Conservation (phyloP, 2,888 invertebrate species). For the Amitus sp. region DNA sequence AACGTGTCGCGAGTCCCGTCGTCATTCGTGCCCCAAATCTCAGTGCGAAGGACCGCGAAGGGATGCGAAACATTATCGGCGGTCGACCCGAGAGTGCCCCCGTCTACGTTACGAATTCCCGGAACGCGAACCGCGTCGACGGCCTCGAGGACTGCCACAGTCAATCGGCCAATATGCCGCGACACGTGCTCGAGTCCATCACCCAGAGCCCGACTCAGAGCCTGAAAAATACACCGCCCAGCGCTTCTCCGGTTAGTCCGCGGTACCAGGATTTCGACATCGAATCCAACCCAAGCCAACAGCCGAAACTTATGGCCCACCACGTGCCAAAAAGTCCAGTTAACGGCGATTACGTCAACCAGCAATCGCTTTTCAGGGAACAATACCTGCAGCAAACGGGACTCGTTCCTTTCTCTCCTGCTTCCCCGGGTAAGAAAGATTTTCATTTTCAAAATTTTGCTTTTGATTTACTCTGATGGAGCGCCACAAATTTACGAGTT, state of each 20-base stretch:
- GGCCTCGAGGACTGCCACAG: slow-evolving; percentile 54
- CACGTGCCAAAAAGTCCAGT: slow-evolving; percentile 42
- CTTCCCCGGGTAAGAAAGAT: slow-evolving; percentile 46
- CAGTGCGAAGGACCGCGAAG: slow-evolving; percentile 57
- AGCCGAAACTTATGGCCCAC: slow-evolving; percentile 32
- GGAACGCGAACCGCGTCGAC: slow-evolving; percentile 58
- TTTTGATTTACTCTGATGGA: no score
- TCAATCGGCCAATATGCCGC: slow-evolving; percentile 58
- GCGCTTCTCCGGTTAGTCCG: no score
- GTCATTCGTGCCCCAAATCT: slow-evolving; percentile 32
- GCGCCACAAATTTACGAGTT: no score
- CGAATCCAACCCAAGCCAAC: slow-evolving; percentile 44
- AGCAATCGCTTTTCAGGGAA: slow-evolving; percentile 56
- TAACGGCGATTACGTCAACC: slow-evolving; percentile 57
- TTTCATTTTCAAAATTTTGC: not conserved
- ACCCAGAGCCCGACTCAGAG: slow-evolving; percentile 62
- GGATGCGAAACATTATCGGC: slow-evolving; percentile 60
- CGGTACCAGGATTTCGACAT: slow-evolving; percentile 51
- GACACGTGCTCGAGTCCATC: slow-evolving; percentile 60
- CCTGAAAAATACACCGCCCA: slow-evolving; percentile 52
- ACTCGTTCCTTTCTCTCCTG: slow-evolving; percentile 49
- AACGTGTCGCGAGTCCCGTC: slow-evolving; percentile 64
- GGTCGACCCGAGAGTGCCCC: slow-evolving; percentile 61
- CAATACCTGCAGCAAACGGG: slow-evolving; percentile 59
- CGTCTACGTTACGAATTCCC: slow-evolving; percentile 47